Base-by-base conservation (phyloP, 2,113 vertebrate species). In the Ophthalmotilapia sp. region DNA sequence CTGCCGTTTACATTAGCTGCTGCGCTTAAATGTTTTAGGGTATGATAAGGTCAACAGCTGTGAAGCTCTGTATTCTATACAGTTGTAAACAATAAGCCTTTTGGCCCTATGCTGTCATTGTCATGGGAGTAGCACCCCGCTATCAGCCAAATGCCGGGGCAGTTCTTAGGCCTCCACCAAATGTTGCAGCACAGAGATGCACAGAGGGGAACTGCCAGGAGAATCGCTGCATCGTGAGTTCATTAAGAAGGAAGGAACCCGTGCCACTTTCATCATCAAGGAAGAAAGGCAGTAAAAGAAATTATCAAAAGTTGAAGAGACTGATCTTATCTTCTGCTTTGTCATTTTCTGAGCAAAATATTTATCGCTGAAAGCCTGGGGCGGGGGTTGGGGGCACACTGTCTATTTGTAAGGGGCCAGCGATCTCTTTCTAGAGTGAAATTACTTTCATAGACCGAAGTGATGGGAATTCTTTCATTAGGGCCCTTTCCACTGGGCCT, bases 401-500 rank as follows among this genome's bases (percentile, higher is more conserved):
- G 85, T 87, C 65, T 82, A 53, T 89, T 91, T 86, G 60, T 21
- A 38, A 86, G 53, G 36, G 73, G 82, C 79, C 51, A 54, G 51
- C 81, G 38, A 84, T 91, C 82, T 85, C 42, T 49, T 84, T 82
- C 87, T 33, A 36, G 79, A 89, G 21, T 83, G 62, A 90, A 83
- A 73, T 84, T 83, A 83, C 81, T 83, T 90, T 83, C 86, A 84
- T 62, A 21, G 42, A 79, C 77, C 29, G 42, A 87, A 93, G 89
- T 51, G 2, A 94, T 89, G 87, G 19, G 75, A 93, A 92, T 90
- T 88, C 82, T 86, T 94, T 94, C 90, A 94, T 92, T 86, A 88
- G 68, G 86, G 81, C 75, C 79, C 88, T 90, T 93, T 90, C 62
- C 62, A 83, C 56, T 9, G 36, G 81, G 81, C 54, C 79, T 73